Evolutionary conservation across 1,140 invertebrate genomes (phyloP).

Genomic region (Penaeus indicus): DNA sequence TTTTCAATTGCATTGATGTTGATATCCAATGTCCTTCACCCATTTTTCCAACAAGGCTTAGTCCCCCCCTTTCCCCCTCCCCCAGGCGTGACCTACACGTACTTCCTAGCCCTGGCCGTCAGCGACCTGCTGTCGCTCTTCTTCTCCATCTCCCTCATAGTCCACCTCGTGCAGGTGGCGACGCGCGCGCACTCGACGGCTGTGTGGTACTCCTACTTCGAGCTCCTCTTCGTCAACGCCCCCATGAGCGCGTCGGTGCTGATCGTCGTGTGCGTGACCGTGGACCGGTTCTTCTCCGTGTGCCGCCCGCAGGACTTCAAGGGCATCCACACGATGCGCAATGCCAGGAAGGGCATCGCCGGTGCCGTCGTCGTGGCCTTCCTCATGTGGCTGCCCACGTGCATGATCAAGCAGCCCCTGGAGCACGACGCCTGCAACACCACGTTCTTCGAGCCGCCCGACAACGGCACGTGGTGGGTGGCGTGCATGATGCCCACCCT

Average conservation of each 20-base stretch:
- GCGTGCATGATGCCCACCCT: slow-evolving; percentile 57
- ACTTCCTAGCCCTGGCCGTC: slow-evolving; percentile 67
- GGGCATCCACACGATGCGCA: slow-evolving; percentile 66
- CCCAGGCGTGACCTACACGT: slow-evolving; percentile 68
- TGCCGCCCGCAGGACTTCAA: slow-evolving; percentile 67
- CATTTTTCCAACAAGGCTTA: background rate
- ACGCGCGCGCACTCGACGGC: slow-evolving; percentile 64
- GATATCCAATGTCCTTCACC: background rate
- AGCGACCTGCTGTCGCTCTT: slow-evolving; percentile 67
- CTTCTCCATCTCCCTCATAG: slow-evolving; percentile 66
- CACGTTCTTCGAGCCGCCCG: slow-evolving; percentile 11
- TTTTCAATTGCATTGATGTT: background rate
- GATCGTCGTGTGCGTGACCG: slow-evolving; percentile 67
- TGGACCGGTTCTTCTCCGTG: slow-evolving; percentile 68
- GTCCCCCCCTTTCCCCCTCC: background rate
- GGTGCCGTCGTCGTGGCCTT: slow-evolving; percentile 18
- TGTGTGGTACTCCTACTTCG: slow-evolving; percentile 68
- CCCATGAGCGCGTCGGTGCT: slow-evolving; percentile 68
- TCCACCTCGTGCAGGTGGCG: slow-evolving; percentile 65
- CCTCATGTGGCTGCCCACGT: slow-evolving; percentile 50
- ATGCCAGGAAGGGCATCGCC: slow-evolving; percentile 64
- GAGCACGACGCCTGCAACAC: slow-evolving; percentile 17
- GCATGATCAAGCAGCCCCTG: slow-evolving; percentile 37
- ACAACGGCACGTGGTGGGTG: slow-evolving; percentile 39
- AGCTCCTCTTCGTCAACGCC: slow-evolving; percentile 67